Percentiles rank a stretch among this genome's conserved stretches.
Conservation (phyloP, 2,113 vertebrate genomes). For the Microtus richardsoni region DNA sequence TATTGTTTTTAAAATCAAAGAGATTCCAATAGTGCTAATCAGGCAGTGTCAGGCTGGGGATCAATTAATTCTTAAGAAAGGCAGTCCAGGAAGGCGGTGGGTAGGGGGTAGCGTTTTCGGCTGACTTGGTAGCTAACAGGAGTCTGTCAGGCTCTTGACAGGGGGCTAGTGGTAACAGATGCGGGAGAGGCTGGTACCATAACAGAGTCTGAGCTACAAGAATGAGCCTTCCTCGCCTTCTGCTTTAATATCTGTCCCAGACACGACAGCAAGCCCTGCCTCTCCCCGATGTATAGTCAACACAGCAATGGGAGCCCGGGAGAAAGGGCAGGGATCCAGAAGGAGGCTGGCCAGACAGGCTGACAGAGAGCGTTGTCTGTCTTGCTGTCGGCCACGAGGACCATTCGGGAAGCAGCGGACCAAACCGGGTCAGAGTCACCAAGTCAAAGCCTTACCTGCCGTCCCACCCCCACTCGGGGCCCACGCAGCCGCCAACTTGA, state of each 20-base stretch:
- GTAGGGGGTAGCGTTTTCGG: neutral
- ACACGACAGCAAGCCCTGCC: neutral
- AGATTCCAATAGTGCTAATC: neutral
- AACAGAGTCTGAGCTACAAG: neutral
- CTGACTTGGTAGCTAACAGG: neutral
- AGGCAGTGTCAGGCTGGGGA: neutral
- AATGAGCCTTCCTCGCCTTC: neutral
- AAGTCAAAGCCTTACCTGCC: conserved; percentile 73
- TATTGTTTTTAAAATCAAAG: neutral
- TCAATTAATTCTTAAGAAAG: neutral
- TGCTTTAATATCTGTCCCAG: neutral
- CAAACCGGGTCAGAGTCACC: neutral
- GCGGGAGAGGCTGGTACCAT: neutral
- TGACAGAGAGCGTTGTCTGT: neutral
- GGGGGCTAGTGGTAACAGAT: neutral
- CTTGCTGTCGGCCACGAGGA: neutral
- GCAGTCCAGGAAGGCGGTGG: conserved; percentile 28
- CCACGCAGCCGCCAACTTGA: conserved; percentile 38
- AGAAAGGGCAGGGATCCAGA: neutral
- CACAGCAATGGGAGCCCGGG: neutral
- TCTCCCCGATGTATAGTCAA: neutral
- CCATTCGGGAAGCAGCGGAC: neutral
- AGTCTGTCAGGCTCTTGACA: neutral
- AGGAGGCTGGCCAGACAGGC: neutral
- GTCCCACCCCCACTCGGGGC: conserved; percentile 54